Base-by-base conservation (phyloP, 2,888 invertebrate genomes). In the Cantharis lateralis region DNA sequence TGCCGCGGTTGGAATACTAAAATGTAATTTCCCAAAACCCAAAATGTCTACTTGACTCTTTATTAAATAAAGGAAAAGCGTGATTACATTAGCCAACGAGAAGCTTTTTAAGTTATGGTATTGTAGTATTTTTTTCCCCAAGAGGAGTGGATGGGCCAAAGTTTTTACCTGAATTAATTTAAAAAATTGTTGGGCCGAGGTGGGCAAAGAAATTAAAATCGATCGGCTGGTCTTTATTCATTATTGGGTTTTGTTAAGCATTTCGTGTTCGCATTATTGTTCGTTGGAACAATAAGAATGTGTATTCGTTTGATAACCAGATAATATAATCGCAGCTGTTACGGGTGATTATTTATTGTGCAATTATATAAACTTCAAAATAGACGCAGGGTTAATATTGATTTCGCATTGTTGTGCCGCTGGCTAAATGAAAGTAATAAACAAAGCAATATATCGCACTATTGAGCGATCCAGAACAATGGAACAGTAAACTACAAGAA, bases 1-100 rank as follows among this genome's bases (percentile, higher is more conserved):
- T 66, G 64, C 64, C 64, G 64, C 64, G 20, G 64, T 66, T 24
- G 24, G 64, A 66, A 66, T 66, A 66, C 64, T 66, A 66, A 66
- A 66, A 66, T 24, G 64, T 66, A 66, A 66, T 66, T 66, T 66
- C 24, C 64, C 64, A 20, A 66, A 66, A 18, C n/a, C 20, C 24
- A 66, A 66, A 66, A 66, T 24, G 24, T 66, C 64, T 66, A 66
- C 64, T 66, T 63, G 16, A 63, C 13, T 63, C 63, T 63, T 63
- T 63, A 63, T 63, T 63, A 63, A 63, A 63, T 66, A 24, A 66
- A 66, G 20, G 64, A 13, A 20, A 66, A 66, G 13, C 16, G 24
- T 16, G 64, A 20, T 66, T 66, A 66, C 16, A n/a, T 66, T 66
- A 15, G 20, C 64, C 7, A 66, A 66, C 13, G 64, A 20, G 64